phyloP scores from a whole-genome alignment of 1,140 invertebrate species.

The Cydia pomonella region DNA sequence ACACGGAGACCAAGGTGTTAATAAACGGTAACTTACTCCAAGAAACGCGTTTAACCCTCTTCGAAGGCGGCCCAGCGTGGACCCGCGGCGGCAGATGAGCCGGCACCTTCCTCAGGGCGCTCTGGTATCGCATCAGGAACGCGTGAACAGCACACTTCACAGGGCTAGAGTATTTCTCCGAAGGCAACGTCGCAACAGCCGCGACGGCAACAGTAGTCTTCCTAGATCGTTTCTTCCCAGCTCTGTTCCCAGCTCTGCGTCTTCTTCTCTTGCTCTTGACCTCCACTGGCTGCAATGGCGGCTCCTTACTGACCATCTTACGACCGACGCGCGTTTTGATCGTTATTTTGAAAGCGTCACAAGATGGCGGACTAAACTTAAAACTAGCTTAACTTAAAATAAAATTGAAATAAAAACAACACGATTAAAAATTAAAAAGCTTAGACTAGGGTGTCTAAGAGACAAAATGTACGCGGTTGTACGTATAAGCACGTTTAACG shows the following conservation, averaged over 20 bases:
- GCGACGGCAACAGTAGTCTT: conserved; percentile 36
- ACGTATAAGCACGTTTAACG: conserved; percentile 1
- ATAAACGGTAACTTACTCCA: conserved; percentile 64
- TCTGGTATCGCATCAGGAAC: conserved; percentile 67
- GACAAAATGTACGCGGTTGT: conserved; percentile 33
- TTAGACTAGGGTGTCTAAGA: conserved; percentile 43
- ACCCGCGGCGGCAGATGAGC: conserved; percentile 65
- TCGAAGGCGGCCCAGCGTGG: conserved; percentile 65
- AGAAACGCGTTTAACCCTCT: conserved; percentile 70
- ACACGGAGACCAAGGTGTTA: background rate
- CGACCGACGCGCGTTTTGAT: conserved; percentile 17
- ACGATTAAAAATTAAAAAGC: conserved; percentile 45
- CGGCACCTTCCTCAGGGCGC: conserved; percentile 65
- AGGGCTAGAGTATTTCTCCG: conserved; percentile 37
- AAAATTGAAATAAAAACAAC: conserved; percentile 48
- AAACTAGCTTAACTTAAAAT: conserved; percentile 46
- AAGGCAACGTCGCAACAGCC: background rate
- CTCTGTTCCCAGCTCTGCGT: conserved; percentile 53
- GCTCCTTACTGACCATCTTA: conserved; percentile 62
- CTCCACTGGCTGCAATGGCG: conserved; percentile 40
- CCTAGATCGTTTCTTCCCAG: conserved; percentile 49
- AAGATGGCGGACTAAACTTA: conserved; percentile 62
- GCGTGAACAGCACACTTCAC: conserved; percentile 67
- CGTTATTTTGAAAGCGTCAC: conserved; percentile 37
- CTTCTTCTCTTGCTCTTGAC: conserved; percentile 53